phyloP scores from a whole-genome alignment of 2,888 invertebrate genomes.

The Neuroscelio doddi region DNA sequence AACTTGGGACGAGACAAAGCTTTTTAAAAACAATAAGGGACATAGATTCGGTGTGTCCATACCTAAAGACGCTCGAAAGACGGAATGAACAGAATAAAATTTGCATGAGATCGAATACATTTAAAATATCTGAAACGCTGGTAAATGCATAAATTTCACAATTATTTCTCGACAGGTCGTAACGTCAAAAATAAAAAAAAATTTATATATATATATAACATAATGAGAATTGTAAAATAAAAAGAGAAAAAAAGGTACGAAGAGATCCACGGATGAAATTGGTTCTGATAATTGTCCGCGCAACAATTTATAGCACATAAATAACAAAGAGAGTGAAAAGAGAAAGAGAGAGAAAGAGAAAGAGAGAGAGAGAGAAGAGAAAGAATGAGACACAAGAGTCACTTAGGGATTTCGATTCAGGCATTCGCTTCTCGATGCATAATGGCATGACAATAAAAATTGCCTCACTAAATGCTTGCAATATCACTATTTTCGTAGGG shows the following conservation, averaged over 20 bases:
- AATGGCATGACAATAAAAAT: conserved; percentile 57
- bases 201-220: neutral
- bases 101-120: conserved; percentile 43
- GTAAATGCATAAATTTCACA: conserved; percentile 38
- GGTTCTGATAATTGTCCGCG: neutral
- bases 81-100: conserved; percentile 31
- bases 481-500: conserved; percentile 63
- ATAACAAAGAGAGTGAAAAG: neutral
- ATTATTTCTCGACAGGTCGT: conserved; percentile 16
- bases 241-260: conserved; percentile 1
- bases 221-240: neutral
- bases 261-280: neutral
- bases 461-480: conserved; percentile 64
- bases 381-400: conserved; percentile 10
- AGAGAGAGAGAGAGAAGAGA: conserved; percentile 6
- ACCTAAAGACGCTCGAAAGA: conserved; percentile 33
- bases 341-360: conserved; percentile 1
- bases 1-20: neutral
- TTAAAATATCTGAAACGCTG: conserved; percentile 9
- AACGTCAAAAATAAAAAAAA: neutral
- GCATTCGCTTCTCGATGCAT: conserved; percentile 57
- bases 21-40: conserved; percentile 19
- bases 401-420: conserved; percentile 53
- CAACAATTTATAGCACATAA: neutral
- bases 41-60: conserved; percentile 31